Conservation (phyloP, 1,140 invertebrate species). For the Bombus superbus region DNA sequence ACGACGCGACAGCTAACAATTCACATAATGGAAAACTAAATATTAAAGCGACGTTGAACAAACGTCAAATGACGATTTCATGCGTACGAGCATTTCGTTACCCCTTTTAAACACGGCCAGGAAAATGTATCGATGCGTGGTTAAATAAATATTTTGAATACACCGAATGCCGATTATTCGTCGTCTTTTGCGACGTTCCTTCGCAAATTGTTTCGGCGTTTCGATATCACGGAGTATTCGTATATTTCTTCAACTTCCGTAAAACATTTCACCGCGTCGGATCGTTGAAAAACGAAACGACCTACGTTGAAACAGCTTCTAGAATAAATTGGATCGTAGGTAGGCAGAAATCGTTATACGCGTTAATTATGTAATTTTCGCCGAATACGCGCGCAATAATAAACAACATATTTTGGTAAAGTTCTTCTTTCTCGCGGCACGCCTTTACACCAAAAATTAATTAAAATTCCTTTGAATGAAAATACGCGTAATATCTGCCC, state of each 20-base stretch:
- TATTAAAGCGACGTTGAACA: conserved; percentile 7
- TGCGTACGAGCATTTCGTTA: neutral
- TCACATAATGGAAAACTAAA: neutral
- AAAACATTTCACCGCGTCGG: neutral
- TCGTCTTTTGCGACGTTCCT: neutral
- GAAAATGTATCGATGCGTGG: neutral
- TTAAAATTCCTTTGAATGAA: conserved; percentile 1
- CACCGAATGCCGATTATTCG: neutral
- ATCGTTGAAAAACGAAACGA: neutral
- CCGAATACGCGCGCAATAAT: neutral
- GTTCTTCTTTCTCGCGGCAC: no score
- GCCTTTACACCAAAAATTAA: neutral
- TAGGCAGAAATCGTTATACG: no score
- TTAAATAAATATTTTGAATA: neutral
- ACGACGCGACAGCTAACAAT: no score
- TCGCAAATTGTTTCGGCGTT: neutral
- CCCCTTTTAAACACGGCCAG: neutral
- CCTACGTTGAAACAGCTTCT: no score
- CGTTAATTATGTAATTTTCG: neutral
- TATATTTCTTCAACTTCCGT: neutral
- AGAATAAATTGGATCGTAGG: no score
- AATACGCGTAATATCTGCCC: neutral
- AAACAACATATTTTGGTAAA: neutral
- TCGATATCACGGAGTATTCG: neutral
- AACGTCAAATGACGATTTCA: conserved; percentile 7